A percentile compares a stretch with the other conserved stretches of the same genome.
These are phyloP conservation scores for Pheosia tremula DNA, from an alignment of 2,888 invertebrate species.

Conservation along the genomic window DNA sequence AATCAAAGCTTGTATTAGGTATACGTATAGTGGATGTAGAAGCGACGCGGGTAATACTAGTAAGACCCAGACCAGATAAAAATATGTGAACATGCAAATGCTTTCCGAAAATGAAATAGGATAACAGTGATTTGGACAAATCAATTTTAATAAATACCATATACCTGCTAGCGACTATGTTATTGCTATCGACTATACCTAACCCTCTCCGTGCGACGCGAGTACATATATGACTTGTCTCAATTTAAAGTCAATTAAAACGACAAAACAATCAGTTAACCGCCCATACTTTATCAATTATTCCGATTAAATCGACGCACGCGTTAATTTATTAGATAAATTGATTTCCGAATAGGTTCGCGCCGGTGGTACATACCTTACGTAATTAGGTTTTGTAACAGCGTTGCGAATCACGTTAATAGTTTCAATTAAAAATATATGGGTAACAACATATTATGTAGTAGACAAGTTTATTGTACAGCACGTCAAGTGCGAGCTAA, in stretches of 20 bases:
- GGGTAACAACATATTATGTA: no score
- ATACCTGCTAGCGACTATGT: background rate
- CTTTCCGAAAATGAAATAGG: no score
- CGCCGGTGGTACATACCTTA: slow-evolving; percentile 19
- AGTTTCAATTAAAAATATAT: background rate
- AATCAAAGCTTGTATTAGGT: no score
- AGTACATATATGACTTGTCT: slow-evolving; percentile 54
- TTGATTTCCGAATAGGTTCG: slow-evolving; percentile 53
- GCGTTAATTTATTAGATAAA: slow-evolving; percentile 71
- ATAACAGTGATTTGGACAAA: slow-evolving; percentile 4
- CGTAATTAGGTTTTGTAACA: slow-evolving; percentile 36
- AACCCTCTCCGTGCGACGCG: slow-evolving; percentile 14
- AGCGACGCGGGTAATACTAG: no score
- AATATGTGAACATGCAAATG: no score
- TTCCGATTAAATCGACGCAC: slow-evolving; percentile 49
- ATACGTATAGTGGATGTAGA: no score
- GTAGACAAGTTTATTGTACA: no score
- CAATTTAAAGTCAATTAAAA: slow-evolving; percentile 65
- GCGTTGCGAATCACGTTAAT: background rate
- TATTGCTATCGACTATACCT: slow-evolving; percentile 9
- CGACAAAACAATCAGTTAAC: slow-evolving; percentile 64
- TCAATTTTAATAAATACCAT: background rate
- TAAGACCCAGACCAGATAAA: no score
- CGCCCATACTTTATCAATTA: slow-evolving; percentile 60
- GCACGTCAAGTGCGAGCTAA: no score